These are phyloP conservation scores for Zoanthus sociatus DNA, from an alignment of 92 coral and sea anemone species.

Conservation along the genomic window DNA sequence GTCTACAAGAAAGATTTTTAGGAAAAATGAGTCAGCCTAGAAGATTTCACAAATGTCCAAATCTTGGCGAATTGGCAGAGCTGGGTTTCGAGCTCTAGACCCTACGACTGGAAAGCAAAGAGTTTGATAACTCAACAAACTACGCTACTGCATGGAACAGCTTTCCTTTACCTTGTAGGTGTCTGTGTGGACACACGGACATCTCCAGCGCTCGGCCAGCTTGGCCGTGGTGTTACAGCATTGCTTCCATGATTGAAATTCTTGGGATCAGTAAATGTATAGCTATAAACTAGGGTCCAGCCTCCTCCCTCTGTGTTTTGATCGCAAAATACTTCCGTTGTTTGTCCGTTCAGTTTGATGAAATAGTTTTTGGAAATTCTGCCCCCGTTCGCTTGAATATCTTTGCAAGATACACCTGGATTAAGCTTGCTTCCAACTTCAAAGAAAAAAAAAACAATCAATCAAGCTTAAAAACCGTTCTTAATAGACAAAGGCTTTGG, in stretches of 20 bases:
- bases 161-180: conserved; percentile 18
- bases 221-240: conserved; percentile 37
- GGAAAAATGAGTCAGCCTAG: no score
- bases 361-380: conserved; percentile 15
- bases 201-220: conserved; percentile 32
- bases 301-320: conserved; percentile 33
- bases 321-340: conserved; percentile 29
- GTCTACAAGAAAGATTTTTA: no score
- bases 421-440: conserved; percentile 22
- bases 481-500: neutral
- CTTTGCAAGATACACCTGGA: conserved; percentile 30
- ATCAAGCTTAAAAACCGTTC: no score
- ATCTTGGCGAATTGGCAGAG: no score
- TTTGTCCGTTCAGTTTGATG: conserved; percentile 13
- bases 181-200: conserved; percentile 1
- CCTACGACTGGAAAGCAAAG: no score
- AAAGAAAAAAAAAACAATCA: neutral
- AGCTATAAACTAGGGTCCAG: conserved; percentile 38
- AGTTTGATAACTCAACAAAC: no score
- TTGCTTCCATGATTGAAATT: conserved; percentile 26
- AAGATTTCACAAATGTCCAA: no score
- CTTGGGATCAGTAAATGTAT: conserved; percentile 29
- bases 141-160: no score
- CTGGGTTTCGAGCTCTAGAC: no score
- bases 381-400: conserved; percentile 12